Evolutionary conservation across 2,797 vertebrate genomes (phyloP).

Genomic region (Paguma larvata): DNA sequence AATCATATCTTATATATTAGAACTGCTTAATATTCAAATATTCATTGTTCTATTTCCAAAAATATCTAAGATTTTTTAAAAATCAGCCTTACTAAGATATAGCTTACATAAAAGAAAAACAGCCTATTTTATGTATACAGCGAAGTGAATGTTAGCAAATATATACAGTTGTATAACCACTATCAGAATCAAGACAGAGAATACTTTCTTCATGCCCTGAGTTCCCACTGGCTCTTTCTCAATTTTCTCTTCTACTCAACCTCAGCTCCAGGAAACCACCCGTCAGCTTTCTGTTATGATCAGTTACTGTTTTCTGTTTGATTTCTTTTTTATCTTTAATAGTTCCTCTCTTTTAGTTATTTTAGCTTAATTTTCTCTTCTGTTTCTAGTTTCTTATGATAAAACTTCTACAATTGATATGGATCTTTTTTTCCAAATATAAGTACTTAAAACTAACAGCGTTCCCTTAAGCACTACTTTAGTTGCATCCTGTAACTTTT

Average conservation of each 20-base stretch:
- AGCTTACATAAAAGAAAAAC: neutral
- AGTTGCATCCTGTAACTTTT: neutral
- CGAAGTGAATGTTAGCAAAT: neutral
- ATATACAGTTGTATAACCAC: neutral
- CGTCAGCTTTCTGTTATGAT: neutral
- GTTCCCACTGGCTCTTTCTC: neutral
- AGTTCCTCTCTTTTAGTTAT: neutral
- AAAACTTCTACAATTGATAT: slow-evolving; percentile 6
- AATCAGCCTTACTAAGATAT: neutral
- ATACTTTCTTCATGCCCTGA: neutral
- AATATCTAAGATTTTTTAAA: neutral
- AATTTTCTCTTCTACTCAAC: neutral
- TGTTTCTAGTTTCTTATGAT: neutral
- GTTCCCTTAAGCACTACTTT: neutral
- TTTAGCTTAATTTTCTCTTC: slow-evolving; percentile 9
- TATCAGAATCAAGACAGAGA: neutral
- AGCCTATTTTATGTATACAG: neutral
- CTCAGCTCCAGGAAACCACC: neutral
- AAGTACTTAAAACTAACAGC: neutral
- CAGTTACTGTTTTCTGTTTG: neutral
- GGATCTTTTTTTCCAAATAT: neutral
- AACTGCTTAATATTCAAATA: neutral
- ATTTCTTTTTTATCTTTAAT: neutral
- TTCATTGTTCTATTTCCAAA: neutral
- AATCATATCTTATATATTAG: neutral